Base-by-base conservation (phyloP, 2,888 invertebrate species). In the Falcaria lacertinaria region DNA sequence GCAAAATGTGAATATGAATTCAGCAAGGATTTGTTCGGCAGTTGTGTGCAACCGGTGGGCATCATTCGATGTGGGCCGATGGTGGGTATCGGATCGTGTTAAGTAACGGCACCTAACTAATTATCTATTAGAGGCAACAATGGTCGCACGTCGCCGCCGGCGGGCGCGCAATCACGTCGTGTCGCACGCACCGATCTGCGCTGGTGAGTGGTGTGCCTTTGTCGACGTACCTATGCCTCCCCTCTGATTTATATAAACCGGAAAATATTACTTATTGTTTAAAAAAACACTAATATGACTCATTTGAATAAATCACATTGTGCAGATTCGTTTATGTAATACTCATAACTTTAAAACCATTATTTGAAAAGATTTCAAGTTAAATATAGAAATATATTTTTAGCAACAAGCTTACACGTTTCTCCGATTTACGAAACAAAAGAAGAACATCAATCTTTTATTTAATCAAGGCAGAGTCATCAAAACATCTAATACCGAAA, bases 61-160 rank as follows among this genome's bases (percentile, higher is more conserved):
- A 70, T 71, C 64, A 60, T 56, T 54, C 60, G 64, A 79, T 76
- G 74, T 77, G 74, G 75, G 71, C 57, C 74, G 66, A 54, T 65
- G 51, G 63, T 69, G 68, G 69, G 71, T 70, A 77, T 77, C 73
- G 64, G 74, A 71, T 82, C 77, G 76, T 75, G 76, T 79, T 74
- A 75, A 64, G 60, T 87, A 87, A 88, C 87, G 86, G 86, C 74
- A 84, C 62, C 74, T 67, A 76, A 74, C 86, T 88, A 87, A 88
- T 87, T 86, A 86, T 77, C 83, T 85, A 84, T 86, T 82, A 84
- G 64, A 74, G 74, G 68, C 81, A 80, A 87, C 86, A 87, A 87
- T 85, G 74, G 83, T 72, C 76, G 69, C 83, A 84, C 84, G 84
- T 83, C 77, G 68, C 53, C 63, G 60, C 53, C 52, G 36, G 59